phyloP scores from a whole-genome alignment of 1,140 invertebrate genomes.

The Polypedilum pembai region DNA sequence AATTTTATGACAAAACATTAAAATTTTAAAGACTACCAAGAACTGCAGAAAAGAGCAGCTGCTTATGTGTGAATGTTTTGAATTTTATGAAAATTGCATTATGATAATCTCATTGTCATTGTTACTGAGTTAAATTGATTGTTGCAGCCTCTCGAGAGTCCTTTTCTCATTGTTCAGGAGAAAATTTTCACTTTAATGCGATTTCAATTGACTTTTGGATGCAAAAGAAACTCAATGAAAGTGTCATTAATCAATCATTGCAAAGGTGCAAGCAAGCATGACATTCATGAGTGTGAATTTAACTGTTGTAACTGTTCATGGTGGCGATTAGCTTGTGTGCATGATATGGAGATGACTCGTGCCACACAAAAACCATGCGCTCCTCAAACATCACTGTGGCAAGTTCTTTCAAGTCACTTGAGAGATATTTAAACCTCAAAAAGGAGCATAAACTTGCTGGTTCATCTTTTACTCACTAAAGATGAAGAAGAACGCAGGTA shows the following conservation, averaged over 20 bases:
- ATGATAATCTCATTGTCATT: conserved; percentile 1
- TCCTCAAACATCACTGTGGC: neutral
- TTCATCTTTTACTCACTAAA: no score
- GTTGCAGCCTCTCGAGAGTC: no score
- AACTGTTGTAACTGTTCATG: no score
- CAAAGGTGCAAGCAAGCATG: neutral
- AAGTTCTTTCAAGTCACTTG: neutral
- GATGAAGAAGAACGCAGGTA: neutral
- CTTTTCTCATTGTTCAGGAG: neutral
- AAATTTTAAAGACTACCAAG: no score
- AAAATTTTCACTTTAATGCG: neutral
- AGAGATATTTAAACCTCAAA: conserved; percentile 16
- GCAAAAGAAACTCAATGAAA: neutral
- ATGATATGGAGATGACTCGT: neutral
- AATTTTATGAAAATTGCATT: neutral
- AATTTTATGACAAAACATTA: no score
- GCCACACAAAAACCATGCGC: neutral
- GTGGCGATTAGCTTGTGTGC: neutral
- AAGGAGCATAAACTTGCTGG: neutral
- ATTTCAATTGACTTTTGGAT: conserved; percentile 11
- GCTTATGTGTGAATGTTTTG: no score
- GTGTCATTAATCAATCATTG: conserved; percentile 3
- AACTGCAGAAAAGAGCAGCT: no score
- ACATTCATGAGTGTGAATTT: no score
- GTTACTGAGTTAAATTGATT: neutral